Base-by-base conservation (phyloP, 1,140 invertebrate species). In the Zaprionus nigranus region DNA sequence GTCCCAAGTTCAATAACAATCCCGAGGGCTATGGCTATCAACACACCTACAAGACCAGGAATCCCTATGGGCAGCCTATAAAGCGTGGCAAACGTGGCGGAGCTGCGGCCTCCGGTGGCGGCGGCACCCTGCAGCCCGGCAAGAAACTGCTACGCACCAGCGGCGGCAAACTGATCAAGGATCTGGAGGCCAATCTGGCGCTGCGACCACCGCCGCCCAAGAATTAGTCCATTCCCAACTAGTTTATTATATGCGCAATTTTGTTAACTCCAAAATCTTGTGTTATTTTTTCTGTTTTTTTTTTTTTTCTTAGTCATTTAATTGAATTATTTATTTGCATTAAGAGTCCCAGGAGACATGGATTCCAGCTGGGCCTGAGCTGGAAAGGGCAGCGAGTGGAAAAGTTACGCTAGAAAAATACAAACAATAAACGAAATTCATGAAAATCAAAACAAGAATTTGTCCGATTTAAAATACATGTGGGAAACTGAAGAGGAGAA, bases 1-100 rank as follows among this genome's bases (percentile, higher is more conserved):
- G 78, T 71, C 92, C 92, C 13, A 92, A 92, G 65, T 92, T 81
- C 17, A 92, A 92, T 17, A 92, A 92, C 28, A 92, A 92, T 79
- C 92, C 92, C 38, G 92, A 92, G 43, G 88, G 88, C 15, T 92
- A 88, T 63, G 91, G 88, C 60, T 92, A 92, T 38, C 92, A 92
- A 68, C 91, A 92, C 11, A 88, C 91, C 1, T 91, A 92, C 59
- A 92, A 92, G 68, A 64, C 59, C 30, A 34, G 30, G 9, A 34
- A 24, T 30, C 70, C 57, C 56, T 54, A 54, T 17, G n/a, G 63
- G 15, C 54, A 20, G 56, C 40, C 54, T 4, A 38, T 66, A 1
- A 82, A 76, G 57, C 78, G 62, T 24, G 67, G 66, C 26, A 69
- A 63, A 59, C 61, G 75, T 26, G 75, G 75, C 13, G 71, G 71